Evolutionary conservation across 2,888 invertebrate genomes (phyloP).

Genomic region (Adelphocoris suturalis): DNA sequence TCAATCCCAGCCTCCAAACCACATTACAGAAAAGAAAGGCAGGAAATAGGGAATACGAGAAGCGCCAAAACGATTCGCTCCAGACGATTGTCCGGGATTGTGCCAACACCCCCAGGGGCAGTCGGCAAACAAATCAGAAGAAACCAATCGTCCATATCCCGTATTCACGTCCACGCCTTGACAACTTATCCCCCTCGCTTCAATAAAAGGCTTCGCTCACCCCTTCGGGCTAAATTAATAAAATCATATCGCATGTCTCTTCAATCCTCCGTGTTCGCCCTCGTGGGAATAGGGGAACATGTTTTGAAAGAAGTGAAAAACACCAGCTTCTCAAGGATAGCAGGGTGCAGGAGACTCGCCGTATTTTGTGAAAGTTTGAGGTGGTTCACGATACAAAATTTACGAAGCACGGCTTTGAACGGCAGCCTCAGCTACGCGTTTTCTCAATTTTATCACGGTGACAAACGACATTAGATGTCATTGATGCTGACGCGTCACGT

Average conservation of each 20-base stretch:
- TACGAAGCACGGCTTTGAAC: no score
- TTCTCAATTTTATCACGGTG: no score
- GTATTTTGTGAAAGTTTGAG: no score
- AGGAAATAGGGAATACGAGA: neutral
- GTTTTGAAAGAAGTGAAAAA: neutral
- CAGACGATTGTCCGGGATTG: constrained; percentile 1
- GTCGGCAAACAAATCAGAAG: constrained; percentile 30
- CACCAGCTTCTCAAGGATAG: neutral
- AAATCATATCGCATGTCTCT: neutral
- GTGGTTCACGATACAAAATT: no score
- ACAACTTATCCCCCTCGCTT: neutral
- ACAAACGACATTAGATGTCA: no score
- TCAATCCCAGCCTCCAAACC: no score
- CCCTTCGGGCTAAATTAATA: constrained; percentile 32
- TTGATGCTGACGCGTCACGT: no score
- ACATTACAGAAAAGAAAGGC: neutral
- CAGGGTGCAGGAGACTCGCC: no score
- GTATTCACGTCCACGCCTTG: constrained; percentile 36
- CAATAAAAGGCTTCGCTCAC: constrained; percentile 22
- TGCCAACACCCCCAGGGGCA: constrained; percentile 1
- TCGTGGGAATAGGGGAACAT: neutral
- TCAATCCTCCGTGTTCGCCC: neutral
- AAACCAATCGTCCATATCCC: constrained; percentile 24
- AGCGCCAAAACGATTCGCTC: neutral
- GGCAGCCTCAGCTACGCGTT: no score